These are phyloP conservation scores for Embidobia sp. DNA, from an alignment of 2,888 invertebrate species.

Conservation along the genomic window DNA sequence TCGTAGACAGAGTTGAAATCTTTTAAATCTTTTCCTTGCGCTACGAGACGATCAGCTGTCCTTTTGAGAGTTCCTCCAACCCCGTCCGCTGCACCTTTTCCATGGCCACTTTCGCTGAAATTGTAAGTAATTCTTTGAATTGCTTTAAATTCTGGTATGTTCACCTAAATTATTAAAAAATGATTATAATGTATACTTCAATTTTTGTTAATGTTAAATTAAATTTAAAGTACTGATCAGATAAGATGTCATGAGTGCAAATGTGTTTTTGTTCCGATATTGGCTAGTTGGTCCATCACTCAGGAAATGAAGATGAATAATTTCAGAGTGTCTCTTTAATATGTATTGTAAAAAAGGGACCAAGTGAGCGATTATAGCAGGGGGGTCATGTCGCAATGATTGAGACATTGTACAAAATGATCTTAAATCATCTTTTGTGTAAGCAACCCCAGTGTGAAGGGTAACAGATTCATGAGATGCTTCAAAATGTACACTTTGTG, in stretches of 20 bases:
- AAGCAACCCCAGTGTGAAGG: slow-evolving; percentile 23
- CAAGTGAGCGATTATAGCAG: background rate
- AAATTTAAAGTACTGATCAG: background rate
- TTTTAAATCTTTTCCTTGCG: slow-evolving; percentile 23
- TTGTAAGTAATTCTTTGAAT: slow-evolving; percentile 21
- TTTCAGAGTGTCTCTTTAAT: background rate
- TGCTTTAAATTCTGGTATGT: slow-evolving; percentile 7
- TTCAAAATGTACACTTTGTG: slow-evolving; percentile 31
- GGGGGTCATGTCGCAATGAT: slow-evolving; percentile 17
- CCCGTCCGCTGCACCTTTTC: slow-evolving; percentile 35
- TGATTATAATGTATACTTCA: background rate
- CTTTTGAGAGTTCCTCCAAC: slow-evolving; percentile 24
- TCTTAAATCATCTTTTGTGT: background rate
- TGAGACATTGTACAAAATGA: slow-evolving; percentile 28
- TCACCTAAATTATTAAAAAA: slow-evolving; percentile 1
- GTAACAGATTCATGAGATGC: slow-evolving; percentile 17
- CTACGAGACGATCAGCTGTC: slow-evolving; percentile 34
- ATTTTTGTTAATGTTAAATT: background rate
- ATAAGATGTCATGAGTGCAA: slow-evolving; percentile 17
- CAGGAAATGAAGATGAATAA: slow-evolving; percentile 12
- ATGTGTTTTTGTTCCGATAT: slow-evolving; percentile 26
- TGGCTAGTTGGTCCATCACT: slow-evolving; percentile 37
- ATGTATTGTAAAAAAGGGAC: background rate
- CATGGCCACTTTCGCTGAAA: slow-evolving; percentile 31
- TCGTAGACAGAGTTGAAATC: slow-evolving; percentile 2